Evolutionary conservation across 1,140 invertebrate genomes (phyloP), one percentile per base, ranked within the genome.

Genomic region (Gonatopus flavifemur): DNA sequence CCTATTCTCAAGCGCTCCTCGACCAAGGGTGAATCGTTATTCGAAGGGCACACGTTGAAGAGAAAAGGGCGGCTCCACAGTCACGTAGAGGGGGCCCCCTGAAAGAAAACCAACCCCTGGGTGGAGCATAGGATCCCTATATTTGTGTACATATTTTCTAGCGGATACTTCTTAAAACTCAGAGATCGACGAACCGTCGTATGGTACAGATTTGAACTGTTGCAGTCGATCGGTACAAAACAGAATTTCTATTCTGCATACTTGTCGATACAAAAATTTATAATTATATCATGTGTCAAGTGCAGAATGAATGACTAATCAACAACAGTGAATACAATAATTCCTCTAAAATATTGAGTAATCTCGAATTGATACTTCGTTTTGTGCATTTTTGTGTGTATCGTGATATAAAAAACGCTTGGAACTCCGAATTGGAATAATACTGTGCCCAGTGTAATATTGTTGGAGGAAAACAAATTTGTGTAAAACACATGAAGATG

Each of bases 21-120:
- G 35, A n/a, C 46, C 60, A n/a, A 24, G 62, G 62, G 57, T 57
- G 44, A 52, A 40, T 19, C n/a, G n/a, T n/a, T n/a, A n/a, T 19
- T 15, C 13, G 36, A 57, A 61, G 57, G 62, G 57, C 58, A 56
- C 63, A 44, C 52, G 18, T 55, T 28, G 28, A 21, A 48, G 33
- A 48, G n/a, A n/a, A 55, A 69, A 72, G 72, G 70, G 74, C 69
- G 67, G 72, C 70, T 64, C 70, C 67, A 63, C 32, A 28, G 21
- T 58, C 16, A 28, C n/a, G 45, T 12, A 42, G 45, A 62, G 64
- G 57, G 56, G 64, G 54, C 66, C 72, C 67, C 58, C 50, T 28
- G 24, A 56, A n/a, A n/a, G 28, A 31, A 61, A 67, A 70, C 67
- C 74, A 76, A 72, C 74, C 74, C 73, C 69, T 76, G 73, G 76